Conservation (phyloP, 2,113 vertebrate genomes). For the Telmatochromis sp. region DNA sequence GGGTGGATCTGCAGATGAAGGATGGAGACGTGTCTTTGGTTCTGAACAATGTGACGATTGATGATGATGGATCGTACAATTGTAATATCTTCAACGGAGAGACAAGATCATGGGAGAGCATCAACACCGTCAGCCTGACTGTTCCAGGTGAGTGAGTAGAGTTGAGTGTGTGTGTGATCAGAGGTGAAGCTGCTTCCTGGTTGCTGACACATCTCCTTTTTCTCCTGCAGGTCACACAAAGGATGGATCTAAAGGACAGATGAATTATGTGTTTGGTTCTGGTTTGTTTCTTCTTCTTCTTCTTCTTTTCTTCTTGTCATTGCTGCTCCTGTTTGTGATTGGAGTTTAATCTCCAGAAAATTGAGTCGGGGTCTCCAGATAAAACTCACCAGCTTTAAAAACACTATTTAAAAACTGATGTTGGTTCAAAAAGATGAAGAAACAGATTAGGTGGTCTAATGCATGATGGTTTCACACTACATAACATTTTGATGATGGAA, state of each 20-base stretch:
- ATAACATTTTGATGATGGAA: background rate
- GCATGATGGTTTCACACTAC: background rate
- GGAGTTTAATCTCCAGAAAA: fast-evolving
- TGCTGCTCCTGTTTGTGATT: fast-evolving
- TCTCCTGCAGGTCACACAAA: background rate
- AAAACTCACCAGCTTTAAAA: background rate
- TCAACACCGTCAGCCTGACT: no score
- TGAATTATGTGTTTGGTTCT: fast-evolving
- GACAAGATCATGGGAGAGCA: no score
- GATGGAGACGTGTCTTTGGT: no score
- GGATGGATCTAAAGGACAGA: fast-evolving
- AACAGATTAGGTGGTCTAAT: no score
- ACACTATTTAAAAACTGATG: background rate
- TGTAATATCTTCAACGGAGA: no score
- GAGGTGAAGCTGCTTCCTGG: background rate
- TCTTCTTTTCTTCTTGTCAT: fast-evolving
- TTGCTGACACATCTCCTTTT: fast-evolving
- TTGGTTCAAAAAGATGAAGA: no score
- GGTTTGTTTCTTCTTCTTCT: fast-evolving
- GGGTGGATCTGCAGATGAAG: no score
- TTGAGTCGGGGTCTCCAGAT: background rate
- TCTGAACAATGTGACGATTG: no score
- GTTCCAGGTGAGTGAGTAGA: background rate
- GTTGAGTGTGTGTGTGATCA: background rate
- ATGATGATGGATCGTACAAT: no score